Base-by-base conservation (phyloP, 2,113 vertebrate genomes). In the Nettapus auritus region DNA sequence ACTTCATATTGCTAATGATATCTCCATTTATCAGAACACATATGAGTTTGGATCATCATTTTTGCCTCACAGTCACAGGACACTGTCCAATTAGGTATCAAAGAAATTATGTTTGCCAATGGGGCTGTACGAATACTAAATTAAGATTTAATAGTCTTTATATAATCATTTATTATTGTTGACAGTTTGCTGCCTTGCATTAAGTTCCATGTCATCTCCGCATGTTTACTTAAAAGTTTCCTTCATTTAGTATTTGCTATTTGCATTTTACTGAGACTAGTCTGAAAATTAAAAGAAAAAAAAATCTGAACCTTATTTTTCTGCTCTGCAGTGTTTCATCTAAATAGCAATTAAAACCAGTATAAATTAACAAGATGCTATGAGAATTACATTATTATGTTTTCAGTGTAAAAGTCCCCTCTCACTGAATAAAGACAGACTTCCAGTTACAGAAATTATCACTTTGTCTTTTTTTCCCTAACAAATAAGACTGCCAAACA, bases 1-100 rank as follows among this genome's bases (percentile, higher is more conserved):
- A 97, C 98, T 98, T 98, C 97, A 97, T 97, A 85, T 98, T 92
- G 92, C 96, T 98, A 98, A 98, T 98, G 98, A 98, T 98, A 97
- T 97, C 97, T 98, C 97, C 96, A 98, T 98, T 98, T 98, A 97
- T 97, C 96, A 91, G 98, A 97, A 97, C 97, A 98, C 97, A 97
- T 97, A 96, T 86, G 96, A 94, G 91, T 97, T 97, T 89, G 96
- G 97, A 96, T 93, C 95, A 97, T 96, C 89, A 80, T 97, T 97
- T 96, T 92, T 95, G 67, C 90, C 64, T 91, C 89, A n/a, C 90
- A 91, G 95, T 91, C 86, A 84, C 82, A 87, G 96, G 97, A 97
- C 81, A 87, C 83, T 88, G 89, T 80, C 95, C 97, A 98, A 96
- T 97, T 97, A 98, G 94, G 95, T 89, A 90, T 67, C 82, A 74